A percentile compares a stretch with the other conserved stretches of the same genome.
Conservation (phyloP, 2,888 invertebrate genomes). For the Hipparchia semele region DNA sequence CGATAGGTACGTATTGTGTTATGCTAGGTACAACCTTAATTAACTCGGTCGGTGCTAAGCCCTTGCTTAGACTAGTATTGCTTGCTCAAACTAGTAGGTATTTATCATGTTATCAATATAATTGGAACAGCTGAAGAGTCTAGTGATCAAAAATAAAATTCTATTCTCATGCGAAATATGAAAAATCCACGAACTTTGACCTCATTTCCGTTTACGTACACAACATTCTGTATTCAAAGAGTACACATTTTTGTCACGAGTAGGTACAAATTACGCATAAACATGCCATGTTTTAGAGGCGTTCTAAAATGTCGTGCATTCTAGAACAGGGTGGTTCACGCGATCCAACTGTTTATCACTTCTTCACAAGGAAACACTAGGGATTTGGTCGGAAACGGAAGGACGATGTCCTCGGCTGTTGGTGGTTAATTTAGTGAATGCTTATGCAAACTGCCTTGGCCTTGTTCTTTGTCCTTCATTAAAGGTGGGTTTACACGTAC, state of each 20-base stretch:
- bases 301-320: constrained; percentile 27
- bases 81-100: no score
- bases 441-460: neutral
- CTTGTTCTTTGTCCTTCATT: neutral
- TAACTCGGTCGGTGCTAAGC: no score
- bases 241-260: neutral
- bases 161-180: neutral
- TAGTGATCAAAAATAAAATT: neutral
- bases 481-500: neutral
- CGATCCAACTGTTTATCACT: constrained; percentile 58
- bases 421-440: constrained; percentile 38
- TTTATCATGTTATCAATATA: no score
- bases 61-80: no score
- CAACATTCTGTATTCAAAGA: neutral
- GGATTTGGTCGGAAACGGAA: constrained; percentile 33
- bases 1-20: no score
- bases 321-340: constrained; percentile 50
- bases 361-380: constrained; percentile 34
- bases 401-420: constrained; percentile 32
- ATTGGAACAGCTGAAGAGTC: no score
- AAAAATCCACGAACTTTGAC: neutral
- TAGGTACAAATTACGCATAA: constrained; percentile 6
- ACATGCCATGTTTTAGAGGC: constrained; percentile 12
- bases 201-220: constrained; percentile 4
- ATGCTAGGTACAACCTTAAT: no score